phyloP scores from a whole-genome alignment of 2,888 invertebrate species.

The Loripinus fragilis region DNA sequence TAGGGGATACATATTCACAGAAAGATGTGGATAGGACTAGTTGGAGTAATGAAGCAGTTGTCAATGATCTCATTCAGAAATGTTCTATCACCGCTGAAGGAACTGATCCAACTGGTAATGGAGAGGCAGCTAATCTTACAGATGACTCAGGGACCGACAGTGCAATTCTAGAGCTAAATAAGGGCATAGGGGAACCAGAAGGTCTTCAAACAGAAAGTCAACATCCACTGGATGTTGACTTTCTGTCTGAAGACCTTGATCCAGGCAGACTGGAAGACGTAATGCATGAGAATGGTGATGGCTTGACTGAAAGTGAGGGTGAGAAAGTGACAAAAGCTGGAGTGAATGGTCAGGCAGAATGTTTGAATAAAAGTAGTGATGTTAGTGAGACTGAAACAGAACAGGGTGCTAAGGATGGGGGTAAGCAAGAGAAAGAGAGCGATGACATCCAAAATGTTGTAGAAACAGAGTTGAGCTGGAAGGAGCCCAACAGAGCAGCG shows the following conservation, averaged over 20 bases:
- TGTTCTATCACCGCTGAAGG: neutral
- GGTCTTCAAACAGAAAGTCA: neutral
- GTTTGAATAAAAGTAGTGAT: neutral
- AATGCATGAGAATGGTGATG: constrained; percentile 42
- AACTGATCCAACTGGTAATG: neutral
- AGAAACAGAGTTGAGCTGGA: constrained; percentile 73
- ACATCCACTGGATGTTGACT: too few species aligned
- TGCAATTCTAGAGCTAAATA: constrained; percentile 29
- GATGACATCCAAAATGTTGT: constrained; percentile 44
- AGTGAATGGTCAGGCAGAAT: constrained; percentile 6
- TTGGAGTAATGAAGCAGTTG: constrained; percentile 11
- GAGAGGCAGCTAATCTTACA: constrained; percentile 32
- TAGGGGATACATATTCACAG: constrained; percentile 37
- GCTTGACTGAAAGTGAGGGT: constrained; percentile 24
- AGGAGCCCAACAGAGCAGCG: constrained; percentile 49
- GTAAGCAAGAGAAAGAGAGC: constrained; percentile 35
- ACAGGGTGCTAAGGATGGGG: constrained; percentile 25
- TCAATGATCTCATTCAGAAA: constrained; percentile 42
- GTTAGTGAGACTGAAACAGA: constrained; percentile 9
- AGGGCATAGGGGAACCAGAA: neutral
- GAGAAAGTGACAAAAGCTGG: neutral
- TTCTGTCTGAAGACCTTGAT: too few species aligned
- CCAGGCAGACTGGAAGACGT: constrained; percentile 13
- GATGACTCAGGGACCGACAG: constrained; percentile 39
- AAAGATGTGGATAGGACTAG: constrained; percentile 59